Conservation (phyloP, 2,797 vertebrate genomes). For the Pitangus sulphuratus region DNA sequence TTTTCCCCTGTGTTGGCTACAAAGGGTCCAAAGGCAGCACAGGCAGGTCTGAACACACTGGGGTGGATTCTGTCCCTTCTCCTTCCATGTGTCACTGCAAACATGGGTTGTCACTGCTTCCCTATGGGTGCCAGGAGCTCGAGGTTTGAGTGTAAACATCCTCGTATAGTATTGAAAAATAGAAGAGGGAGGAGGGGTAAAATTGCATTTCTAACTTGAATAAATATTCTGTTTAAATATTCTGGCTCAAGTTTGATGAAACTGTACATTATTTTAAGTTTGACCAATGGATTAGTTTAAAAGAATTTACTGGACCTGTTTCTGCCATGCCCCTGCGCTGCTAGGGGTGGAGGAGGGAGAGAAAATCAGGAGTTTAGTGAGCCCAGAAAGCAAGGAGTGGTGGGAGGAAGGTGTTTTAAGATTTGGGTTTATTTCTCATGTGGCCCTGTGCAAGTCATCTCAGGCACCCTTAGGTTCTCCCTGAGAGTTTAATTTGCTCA, state of each 20-base stretch:
- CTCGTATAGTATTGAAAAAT: background rate
- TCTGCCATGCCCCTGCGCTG: background rate
- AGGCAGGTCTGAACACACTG: accelerated
- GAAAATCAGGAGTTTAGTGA: background rate
- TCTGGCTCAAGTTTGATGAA: background rate
- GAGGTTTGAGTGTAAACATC: background rate
- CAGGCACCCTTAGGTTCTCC: background rate
- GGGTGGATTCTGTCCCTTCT: background rate
- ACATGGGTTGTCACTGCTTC: background rate
- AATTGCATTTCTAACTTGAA: background rate
- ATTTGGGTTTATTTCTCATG: background rate
- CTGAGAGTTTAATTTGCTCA: background rate
- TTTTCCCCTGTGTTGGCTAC: background rate
- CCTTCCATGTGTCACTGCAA: accelerated
- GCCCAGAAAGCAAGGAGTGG: background rate
- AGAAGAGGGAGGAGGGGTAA: background rate
- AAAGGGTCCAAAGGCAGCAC: background rate
- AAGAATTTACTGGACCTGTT: background rate
- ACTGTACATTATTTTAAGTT: background rate
- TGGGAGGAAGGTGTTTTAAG: background rate
- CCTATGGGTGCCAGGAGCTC: accelerated
- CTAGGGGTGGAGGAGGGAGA: background rate
- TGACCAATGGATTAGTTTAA: background rate
- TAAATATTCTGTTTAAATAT: background rate
- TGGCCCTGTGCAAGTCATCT: background rate